Evolutionary conservation across 1,140 invertebrate species (phyloP).

Genomic region (Apocrypta bakeri): DNA sequence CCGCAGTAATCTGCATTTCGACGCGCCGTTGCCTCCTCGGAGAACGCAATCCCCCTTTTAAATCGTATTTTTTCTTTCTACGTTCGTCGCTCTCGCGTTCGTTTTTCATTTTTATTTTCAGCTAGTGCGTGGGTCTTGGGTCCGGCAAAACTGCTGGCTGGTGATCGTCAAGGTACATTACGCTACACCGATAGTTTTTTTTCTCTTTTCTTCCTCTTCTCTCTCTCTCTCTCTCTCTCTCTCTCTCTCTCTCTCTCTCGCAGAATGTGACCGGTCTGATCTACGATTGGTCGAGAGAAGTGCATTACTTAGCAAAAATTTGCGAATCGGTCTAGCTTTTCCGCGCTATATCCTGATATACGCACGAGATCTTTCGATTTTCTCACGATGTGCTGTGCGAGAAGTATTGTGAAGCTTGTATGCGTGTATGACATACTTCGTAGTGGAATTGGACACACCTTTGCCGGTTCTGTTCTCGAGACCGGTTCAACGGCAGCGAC

Average conservation of each 20-base stretch:
- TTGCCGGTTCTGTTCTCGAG: neutral
- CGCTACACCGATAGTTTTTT: neutral
- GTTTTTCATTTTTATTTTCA: neutral
- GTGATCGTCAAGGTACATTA: neutral
- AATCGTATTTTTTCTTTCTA: neutral
- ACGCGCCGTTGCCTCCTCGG: neutral
- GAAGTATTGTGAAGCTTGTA: neutral
- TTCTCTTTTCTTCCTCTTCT: too few relatives aligned
- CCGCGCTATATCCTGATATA: too few relatives aligned
- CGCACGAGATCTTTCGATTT: neutral
- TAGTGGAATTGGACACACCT: neutral
- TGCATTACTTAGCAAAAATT: neutral
- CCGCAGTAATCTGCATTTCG: neutral
- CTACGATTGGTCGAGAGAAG: neutral
- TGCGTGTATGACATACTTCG: neutral
- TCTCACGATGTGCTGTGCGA: neutral
- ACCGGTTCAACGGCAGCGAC: neutral
- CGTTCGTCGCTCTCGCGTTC: neutral
- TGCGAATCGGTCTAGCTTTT: neutral
- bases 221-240: neutral
- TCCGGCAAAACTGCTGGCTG: neutral
- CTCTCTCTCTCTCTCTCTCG: neutral
- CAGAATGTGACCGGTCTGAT: neutral
- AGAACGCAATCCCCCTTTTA: conserved; percentile 7
- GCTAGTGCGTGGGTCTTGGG: neutral